phyloP scores from a whole-genome alignment of 2,113 vertebrate species.

The Crocuta crocuta region DNA sequence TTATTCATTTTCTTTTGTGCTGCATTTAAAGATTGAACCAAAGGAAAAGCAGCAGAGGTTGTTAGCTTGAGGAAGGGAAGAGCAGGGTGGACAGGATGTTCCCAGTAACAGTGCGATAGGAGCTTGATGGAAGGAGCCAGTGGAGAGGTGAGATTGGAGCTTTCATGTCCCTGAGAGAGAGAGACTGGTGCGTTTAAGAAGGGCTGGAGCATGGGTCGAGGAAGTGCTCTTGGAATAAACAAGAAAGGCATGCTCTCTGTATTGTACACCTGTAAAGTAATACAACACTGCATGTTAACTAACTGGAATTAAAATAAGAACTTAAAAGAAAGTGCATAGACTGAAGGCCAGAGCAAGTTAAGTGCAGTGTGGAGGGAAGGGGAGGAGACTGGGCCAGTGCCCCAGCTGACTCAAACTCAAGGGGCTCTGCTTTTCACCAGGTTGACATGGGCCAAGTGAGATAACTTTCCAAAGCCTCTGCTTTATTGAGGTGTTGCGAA shows the following conservation, averaged over 20 bases:
- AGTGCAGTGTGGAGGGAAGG: background rate
- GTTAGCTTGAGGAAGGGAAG: background rate
- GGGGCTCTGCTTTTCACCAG: background rate
- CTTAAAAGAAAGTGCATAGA: background rate
- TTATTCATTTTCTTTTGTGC: background rate
- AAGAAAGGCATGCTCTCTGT: background rate
- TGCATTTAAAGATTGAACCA: constrained; percentile 46
- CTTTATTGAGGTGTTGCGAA: background rate
- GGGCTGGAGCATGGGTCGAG: background rate
- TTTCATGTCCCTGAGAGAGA: background rate
- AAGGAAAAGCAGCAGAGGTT: background rate
- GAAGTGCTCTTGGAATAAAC: background rate
- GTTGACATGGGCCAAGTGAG: background rate
- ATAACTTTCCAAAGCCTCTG: background rate
- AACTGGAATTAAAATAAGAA: background rate
- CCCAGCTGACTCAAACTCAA: background rate
- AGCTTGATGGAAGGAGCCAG: background rate
- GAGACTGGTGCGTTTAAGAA: background rate
- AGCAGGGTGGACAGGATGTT: background rate
- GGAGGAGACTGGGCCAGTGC: background rate
- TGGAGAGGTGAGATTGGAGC: background rate
- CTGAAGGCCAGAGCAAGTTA: background rate
- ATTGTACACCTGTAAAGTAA: background rate
- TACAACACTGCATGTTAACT: background rate
- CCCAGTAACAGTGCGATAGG: background rate